Evolutionary conservation across 2,113 vertebrate species (phyloP).

Genomic region (Mus pahari): DNA sequence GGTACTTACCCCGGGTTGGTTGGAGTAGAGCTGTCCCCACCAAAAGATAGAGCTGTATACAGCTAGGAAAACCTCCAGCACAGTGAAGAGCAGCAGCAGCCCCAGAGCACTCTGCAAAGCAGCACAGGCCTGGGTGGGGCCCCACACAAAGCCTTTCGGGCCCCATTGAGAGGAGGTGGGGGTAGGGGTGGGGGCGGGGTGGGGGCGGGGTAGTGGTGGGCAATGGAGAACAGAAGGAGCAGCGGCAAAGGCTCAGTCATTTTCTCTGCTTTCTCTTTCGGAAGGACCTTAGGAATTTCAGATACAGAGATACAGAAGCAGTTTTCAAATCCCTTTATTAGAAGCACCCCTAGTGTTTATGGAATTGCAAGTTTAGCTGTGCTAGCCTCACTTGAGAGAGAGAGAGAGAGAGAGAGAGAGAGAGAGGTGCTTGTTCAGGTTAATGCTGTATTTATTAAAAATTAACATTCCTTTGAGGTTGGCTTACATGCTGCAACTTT

Average conservation of each 20-base stretch:
- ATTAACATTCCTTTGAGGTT: neutral
- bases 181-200: neutral
- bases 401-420: too few relatives aligned
- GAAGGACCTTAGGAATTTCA: neutral
- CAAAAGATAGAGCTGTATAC: conserved; percentile 15
- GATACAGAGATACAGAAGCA: neutral
- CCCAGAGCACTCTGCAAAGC: conserved; percentile 16
- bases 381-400: too few relatives aligned
- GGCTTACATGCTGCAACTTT: neutral
- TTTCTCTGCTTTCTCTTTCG: neutral
- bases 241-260: too few relatives aligned
- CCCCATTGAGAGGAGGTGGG: neutral
- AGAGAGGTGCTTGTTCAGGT: neutral
- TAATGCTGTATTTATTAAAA: neutral
- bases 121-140: neutral
- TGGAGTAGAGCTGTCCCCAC: conserved; percentile 23
- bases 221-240: too few relatives aligned
- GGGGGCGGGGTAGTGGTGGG: fast-evolving
- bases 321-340: conserved; percentile 11
- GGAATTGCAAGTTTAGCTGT: neutral
- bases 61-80: conserved; percentile 47
- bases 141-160: neutral
- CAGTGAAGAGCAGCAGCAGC: neutral
- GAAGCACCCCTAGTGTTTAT: neutral
- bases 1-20: conserved; percentile 22